Evolutionary conservation across 2,888 invertebrate species (phyloP), one percentile per base, ranked within the genome.

Genomic region (Priocnemis perturbator): DNA sequence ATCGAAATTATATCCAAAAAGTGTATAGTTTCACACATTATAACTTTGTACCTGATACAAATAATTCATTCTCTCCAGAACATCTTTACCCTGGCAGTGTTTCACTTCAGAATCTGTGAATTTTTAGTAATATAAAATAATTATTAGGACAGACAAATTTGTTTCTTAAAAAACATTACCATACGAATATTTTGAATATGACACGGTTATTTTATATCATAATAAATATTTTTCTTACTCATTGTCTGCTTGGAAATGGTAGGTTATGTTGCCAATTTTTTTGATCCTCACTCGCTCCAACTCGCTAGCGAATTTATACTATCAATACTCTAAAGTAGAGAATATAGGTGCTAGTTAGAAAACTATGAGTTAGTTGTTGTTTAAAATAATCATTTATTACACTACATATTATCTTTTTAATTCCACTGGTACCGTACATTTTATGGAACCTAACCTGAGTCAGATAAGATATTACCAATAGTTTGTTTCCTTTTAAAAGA

Each of bases 61-160:
- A 83, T 91, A 94, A 87, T 94, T 94, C 86, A 94, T 93, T 68
- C 94, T 90, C 82, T 93, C 92, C 83, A 94, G 93, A 23, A 92
- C 90, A 85, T 94, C 93, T 84, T 93, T 93, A 65, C 93, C 93
- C 81, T 91, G 91, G 69, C 93, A 92, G 87, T 91, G 91, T 83
- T 91, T 92, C 48, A 62, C 55, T n/a, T 81, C 79, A 14, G 67
- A 60, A 23, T 65, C 82, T 81, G 47, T 9, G 72, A 74, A n/a
- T n/a, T n/a, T n/a, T n/a, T n/a, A n/a, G n/a, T n/a, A n/a, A 52
- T 3, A 57, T 9, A 47, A 20, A 44, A 56, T 20, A 60, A 48
- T 23, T 15, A 14, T 52, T 17, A 50, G n/a, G 50, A 50, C 4
- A 47, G 3, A n/a, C 4, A 19, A 3, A 11, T 37, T 37, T 37